Evolutionary conservation across 1,140 invertebrate species (phyloP), one percentile per base, ranked within the genome.

Genomic region (Drosophila mojavensis): DNA sequence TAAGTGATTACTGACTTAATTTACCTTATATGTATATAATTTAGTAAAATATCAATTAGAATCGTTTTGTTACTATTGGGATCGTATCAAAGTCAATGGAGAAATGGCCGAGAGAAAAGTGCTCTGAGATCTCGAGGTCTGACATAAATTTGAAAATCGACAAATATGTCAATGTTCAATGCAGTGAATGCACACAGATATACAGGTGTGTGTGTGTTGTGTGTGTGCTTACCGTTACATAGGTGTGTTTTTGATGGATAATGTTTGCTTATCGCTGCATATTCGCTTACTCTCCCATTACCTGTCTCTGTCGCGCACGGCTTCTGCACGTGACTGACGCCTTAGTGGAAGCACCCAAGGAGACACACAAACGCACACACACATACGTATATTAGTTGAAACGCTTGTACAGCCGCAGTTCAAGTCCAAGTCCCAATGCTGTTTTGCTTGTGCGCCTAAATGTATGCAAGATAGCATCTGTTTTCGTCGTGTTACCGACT

Each of bases 381-480:
- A 5, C 33, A 6, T 15, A 5, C 45, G 4, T 3, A 11, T 2
- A 39, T 1, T 4, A 13, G 10, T 39, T 9, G 4, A 39, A 36
- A 36, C 11, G 33, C 33, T 36, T 36, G 33, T 36, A 3, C 33
- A 13, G 9, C 45, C 36, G 24, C 47, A 15, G 6, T 56, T 30
- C 47, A 55, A 28, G 50, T 47, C 36, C 69, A 36, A 39, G 24
- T 45, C 56, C 26, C 43, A 50, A 28, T 51, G 43, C 50, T 55
- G 60, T 13, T 39, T 9, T 48, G 60, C 15, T 10, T 61, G 41
- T 75, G 81, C 65, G 75, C 72, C 83, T 79, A 82, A 86, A 88
- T 81, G 83, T 88, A 88, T 88, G 83, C 83, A 82, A 75, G 83
- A 88, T 88, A 88, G 84, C 83, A 88, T 88, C 83, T 88, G 83